These are phyloP conservation scores for Ephestia elutella DNA, from an alignment of 1,140 invertebrate genomes.

Conservation along the genomic window DNA sequence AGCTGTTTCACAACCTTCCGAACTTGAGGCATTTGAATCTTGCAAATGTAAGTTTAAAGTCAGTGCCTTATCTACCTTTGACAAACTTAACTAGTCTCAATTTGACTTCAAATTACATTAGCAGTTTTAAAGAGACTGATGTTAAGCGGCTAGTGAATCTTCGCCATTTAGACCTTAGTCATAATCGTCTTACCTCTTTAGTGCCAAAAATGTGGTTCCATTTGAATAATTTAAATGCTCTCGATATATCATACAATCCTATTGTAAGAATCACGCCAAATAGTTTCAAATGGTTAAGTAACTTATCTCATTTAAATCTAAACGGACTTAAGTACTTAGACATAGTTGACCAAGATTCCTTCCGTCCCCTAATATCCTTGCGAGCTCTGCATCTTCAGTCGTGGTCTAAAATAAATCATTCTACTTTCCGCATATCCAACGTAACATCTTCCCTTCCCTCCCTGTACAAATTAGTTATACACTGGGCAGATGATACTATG, in stretches of 20 bases:
- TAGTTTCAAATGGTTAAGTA: constrained; percentile 75
- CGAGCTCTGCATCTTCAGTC: constrained; percentile 58
- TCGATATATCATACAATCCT: constrained; percentile 80
- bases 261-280: constrained; percentile 74
- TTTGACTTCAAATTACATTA: constrained; percentile 83
- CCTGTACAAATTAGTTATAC: constrained; percentile 79
- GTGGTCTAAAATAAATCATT: constrained; percentile 77
- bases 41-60: constrained; percentile 82
- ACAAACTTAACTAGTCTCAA: constrained; percentile 83
- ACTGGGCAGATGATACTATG: constrained; percentile 81
- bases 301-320: constrained; percentile 75
- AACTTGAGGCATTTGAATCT: constrained; percentile 84
- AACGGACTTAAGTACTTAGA: constrained; percentile 76
- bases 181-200: constrained; percentile 79
- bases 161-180: constrained; percentile 78
- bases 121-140: constrained; percentile 76
- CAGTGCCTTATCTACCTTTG: constrained; percentile 82
- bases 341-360: constrained; percentile 78
- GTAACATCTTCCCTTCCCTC: constrained; percentile 66
- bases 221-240: constrained; percentile 75
- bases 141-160: constrained; percentile 78
- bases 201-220: constrained; percentile 78
- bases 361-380: constrained; percentile 77
- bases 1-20: constrained; percentile 91
- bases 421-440: constrained; percentile 71